Evolutionary conservation across 2,888 invertebrate species (phyloP).

Genomic region (Andrena bucephala): DNA sequence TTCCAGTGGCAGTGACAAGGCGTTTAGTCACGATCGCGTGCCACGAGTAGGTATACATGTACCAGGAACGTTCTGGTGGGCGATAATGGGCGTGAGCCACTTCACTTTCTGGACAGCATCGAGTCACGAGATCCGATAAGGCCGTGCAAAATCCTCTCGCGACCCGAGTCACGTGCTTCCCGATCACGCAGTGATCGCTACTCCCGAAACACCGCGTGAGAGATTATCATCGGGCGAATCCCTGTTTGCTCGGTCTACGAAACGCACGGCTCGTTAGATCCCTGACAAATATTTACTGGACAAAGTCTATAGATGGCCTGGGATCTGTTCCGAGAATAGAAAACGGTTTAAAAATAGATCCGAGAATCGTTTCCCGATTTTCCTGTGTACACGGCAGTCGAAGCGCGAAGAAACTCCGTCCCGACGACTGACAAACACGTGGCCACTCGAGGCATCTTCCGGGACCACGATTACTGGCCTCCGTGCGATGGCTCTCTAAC

Average conservation of each 20-base stretch:
- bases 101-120: slow-evolving; percentile 32
- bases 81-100: background rate
- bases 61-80: background rate
- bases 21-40: background rate
- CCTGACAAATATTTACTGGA: slow-evolving; percentile 28
- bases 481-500: too few species aligned
- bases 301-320: background rate
- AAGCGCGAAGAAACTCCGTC: too few species aligned
- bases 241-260: background rate
- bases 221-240: slow-evolving; percentile 21
- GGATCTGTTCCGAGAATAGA: background rate
- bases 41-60: background rate
- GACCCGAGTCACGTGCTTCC: slow-evolving; percentile 36
- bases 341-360: slow-evolving; percentile 4
- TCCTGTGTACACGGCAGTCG: too few species aligned
- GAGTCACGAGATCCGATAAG: slow-evolving; percentile 64
- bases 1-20: background rate
- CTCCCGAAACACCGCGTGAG: background rate
- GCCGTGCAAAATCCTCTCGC: slow-evolving; percentile 33
- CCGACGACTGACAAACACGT: too few species aligned
- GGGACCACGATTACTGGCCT: too few species aligned
- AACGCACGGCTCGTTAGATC: slow-evolving; percentile 2
- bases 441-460: too few species aligned
- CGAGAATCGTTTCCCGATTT: background rate
- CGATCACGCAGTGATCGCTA: background rate